A percentile compares a stretch with the other conserved stretches of the same genome.
phyloP scores from a whole-genome alignment of 2,888 invertebrate species.

The Subacronicta megacephala region DNA sequence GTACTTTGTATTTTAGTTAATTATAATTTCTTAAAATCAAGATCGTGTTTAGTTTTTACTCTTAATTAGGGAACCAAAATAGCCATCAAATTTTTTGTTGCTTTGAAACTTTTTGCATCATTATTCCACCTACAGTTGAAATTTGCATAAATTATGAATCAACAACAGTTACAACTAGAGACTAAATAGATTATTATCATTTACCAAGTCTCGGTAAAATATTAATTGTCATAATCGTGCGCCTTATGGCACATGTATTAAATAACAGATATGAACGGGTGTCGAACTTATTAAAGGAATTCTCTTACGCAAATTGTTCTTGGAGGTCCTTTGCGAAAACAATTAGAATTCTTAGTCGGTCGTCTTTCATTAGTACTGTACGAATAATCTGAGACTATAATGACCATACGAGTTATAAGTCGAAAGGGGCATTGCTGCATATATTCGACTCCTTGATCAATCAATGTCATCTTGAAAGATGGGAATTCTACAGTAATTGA shows the following conservation, averaged over 20 bases:
- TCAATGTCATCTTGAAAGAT: too few species aligned
- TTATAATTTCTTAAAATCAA: too few species aligned
- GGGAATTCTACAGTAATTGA: too few species aligned
- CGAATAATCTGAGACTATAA: neutral
- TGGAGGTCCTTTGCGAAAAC: neutral
- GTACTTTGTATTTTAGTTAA: too few species aligned
- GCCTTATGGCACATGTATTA: constrained; percentile 13
- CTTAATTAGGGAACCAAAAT: too few species aligned
- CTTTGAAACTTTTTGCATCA: too few species aligned
- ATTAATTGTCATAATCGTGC: constrained; percentile 28
- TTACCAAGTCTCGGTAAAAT: constrained; percentile 3
- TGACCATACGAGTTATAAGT: neutral
- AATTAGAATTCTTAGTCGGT: constrained; percentile 5
- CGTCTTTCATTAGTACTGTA: neutral
- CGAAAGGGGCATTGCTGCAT: too few species aligned
- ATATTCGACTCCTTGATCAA: too few species aligned
- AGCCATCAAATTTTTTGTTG: too few species aligned
- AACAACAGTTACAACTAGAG: constrained; percentile 16
- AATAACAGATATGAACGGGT: constrained; percentile 11
- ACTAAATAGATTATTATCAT: constrained; percentile 22
- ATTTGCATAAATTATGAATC: constrained; percentile 8
- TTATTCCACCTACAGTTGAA: too few species aligned
- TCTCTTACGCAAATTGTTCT: constrained; percentile 9
- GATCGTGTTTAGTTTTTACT: too few species aligned
- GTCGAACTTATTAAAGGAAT: constrained; percentile 18